phyloP scores from a whole-genome alignment of 1,140 invertebrate species.

The Euura lappo region DNA sequence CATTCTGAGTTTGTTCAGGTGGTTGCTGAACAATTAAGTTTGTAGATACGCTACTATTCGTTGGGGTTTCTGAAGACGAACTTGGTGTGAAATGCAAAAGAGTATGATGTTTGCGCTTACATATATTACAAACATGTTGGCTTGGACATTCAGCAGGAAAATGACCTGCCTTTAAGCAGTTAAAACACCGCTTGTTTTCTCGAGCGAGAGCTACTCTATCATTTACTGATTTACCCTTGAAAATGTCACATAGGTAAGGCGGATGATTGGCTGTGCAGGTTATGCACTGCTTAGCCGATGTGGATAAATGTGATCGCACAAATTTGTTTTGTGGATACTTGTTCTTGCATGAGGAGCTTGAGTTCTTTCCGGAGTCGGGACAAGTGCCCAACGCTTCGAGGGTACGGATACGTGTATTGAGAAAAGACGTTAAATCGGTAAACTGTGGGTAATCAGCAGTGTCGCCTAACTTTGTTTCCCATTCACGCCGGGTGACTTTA shows the following conservation, averaged over 20 bases:
- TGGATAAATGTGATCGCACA: conserved; percentile 17
- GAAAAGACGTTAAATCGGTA: conserved; percentile 19
- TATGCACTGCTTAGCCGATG: conserved; percentile 12
- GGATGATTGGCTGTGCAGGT: conserved; percentile 17
- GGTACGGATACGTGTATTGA: not conserved
- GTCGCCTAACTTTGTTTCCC: conserved; percentile 16
- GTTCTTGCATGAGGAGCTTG: not conserved
- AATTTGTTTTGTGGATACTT: not conserved
- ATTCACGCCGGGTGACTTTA: conserved; percentile 21
- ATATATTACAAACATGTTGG: conserved; percentile 22
- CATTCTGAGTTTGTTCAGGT: not conserved
- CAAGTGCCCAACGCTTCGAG: too few relatives aligned
- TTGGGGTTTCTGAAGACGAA: not conserved
- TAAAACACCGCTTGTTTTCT: conserved; percentile 19
- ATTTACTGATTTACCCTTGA: conserved; percentile 17
- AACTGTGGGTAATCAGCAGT: not conserved
- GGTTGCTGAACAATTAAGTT: too few relatives aligned
- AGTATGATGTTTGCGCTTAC: conserved; percentile 21
- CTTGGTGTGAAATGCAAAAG: conserved; percentile 1
- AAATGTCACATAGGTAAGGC: conserved; percentile 24
- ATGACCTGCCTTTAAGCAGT: conserved; percentile 25
- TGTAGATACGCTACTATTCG: too few relatives aligned
- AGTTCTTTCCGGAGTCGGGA: not conserved
- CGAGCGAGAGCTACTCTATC: conserved; percentile 17
- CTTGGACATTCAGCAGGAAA: conserved; percentile 23